Evolutionary conservation across 2,888 invertebrate genomes (phyloP).

Genomic region (Cephus pulcher): DNA sequence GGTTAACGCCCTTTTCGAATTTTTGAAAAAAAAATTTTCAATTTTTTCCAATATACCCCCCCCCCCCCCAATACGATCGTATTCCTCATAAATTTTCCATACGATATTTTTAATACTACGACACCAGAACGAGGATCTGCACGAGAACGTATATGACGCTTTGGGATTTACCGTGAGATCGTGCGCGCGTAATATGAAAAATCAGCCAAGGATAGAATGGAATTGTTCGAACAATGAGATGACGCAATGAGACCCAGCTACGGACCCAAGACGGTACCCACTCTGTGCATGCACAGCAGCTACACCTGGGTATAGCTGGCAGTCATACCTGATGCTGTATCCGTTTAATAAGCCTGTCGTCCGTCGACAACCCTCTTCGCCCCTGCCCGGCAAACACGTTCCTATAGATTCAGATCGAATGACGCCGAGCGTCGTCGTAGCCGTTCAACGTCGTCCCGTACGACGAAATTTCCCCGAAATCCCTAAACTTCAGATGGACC

Average conservation of each 20-base stretch:
- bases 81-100: background rate
- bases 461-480: background rate
- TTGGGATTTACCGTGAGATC: background rate
- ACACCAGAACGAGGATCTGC: conserved; percentile 25
- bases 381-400: background rate
- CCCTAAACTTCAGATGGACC: background rate
- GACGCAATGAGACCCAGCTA: conserved; percentile 29
- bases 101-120: background rate
- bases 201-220: conserved; percentile 43
- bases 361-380: background rate
- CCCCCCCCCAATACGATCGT: background rate
- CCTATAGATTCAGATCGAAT: background rate
- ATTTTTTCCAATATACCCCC: background rate
- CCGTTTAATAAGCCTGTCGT: background rate
- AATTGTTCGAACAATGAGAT: conserved; percentile 48
- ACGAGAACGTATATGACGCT: conserved; percentile 11
- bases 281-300: background rate
- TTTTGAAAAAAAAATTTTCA: background rate
- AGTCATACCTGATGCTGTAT: background rate
- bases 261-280: background rate
- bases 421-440: background rate
- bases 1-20: conserved; percentile 1
- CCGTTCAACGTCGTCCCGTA: background rate
- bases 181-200: conserved; percentile 21
- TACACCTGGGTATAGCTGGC: background rate